Conservation (phyloP, 1,140 invertebrate genomes). For the Cataglyphis hispanica region DNA sequence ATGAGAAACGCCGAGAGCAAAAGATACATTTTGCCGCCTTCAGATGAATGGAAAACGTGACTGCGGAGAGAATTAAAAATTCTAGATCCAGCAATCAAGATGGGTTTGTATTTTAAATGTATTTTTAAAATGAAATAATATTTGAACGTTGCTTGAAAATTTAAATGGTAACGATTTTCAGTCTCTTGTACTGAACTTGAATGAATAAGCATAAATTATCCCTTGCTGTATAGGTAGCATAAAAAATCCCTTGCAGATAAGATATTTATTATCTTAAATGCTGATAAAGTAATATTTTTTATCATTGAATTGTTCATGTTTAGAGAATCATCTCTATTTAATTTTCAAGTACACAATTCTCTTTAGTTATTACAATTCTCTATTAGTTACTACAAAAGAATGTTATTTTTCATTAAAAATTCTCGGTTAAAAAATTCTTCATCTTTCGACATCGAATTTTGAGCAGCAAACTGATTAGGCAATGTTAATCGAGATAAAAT, state of each 20-base stretch:
- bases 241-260: background rate
- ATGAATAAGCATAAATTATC: no score
- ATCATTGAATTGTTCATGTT: background rate
- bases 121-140: background rate
- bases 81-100: background rate
- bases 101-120: background rate
- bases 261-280: background rate
- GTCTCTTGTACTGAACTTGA: no score
- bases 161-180: no score
- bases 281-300: background rate
- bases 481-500: background rate
- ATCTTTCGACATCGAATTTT: background rate
- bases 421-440: background rate
- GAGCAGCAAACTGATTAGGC: background rate
- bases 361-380: no score
- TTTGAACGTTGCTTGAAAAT: no score
- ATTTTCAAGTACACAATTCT: background rate
- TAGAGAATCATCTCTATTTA: background rate
- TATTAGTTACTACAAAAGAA: background rate
- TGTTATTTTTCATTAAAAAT: background rate
- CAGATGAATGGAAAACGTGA: background rate
- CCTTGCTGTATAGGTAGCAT: no score
- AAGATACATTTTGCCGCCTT: slow-evolving; percentile 11
- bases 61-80: slow-evolving; percentile 6
- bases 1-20: slow-evolving; percentile 55